Base-by-base conservation (phyloP, 2,113 vertebrate species). In the Budorcas taxicolor region DNA sequence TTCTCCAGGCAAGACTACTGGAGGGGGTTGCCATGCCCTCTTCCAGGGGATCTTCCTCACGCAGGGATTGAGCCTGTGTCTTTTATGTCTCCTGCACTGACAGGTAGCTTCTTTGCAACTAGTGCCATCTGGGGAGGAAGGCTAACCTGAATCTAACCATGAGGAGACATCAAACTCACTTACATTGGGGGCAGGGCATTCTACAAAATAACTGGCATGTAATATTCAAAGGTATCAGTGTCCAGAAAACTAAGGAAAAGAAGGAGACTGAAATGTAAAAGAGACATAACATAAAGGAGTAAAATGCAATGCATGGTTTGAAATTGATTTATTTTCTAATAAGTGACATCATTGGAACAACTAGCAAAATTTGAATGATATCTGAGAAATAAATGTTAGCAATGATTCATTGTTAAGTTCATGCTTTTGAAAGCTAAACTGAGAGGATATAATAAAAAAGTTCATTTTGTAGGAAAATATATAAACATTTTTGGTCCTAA, bases 1-100 rank as follows among this genome's bases (percentile, higher is more conserved):
- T 23, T 71, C 67, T 40, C n/a, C n/a, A 71, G 67, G 67, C 19
- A 71, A 71, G 19, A 71, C 10, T 23, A 23, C 19, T 71, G 19
- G 67, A 23, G 10, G 67, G n/a, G 9, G 5, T 40, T 23, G n/a
- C 67, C n/a, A 71, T 71, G n/a, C n/a, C 67, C 19, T 71, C 10
- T 36, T 40, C 67, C 19, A 71, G n/a, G 19, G n/a, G 4, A 40
- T 71, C 19, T 12, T 71, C 67, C 67, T 71, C n/a, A 23, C 0
- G 0, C 19, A 13, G 19, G 67, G n/a, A 40, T 3, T 40, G 10
- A 40, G 2, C 19, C 10, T 23, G 19, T 23, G n/a, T 71, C 19
- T 71, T n/a, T 71, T 23, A 40, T 71, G 19, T 71, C 10, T 40
- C n/a, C n/a, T 71, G 19, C n/a, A 71, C 0, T 71, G n/a, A 19